Evolutionary conservation across 2,888 invertebrate species (phyloP).

Genomic region (Crepidodera aurea): DNA sequence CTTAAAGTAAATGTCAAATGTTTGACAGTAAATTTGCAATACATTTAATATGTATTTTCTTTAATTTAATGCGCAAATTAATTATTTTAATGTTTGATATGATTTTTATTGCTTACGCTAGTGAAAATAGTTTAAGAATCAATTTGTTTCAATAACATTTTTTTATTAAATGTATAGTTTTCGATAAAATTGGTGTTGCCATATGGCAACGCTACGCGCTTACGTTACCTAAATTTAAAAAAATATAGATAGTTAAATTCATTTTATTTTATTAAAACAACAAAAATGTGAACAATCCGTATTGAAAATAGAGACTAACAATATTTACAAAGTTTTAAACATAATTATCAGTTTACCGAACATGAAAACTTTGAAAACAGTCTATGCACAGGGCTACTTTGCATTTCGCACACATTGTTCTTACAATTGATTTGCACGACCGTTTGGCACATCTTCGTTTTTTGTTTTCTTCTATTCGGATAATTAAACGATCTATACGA

Average conservation of each 20-base stretch:
- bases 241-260: too few relatives aligned
- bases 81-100: not conserved
- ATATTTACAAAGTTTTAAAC: too few relatives aligned
- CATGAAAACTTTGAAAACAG: not conserved
- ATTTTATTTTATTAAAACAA: too few relatives aligned
- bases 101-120: not conserved
- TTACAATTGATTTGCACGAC: too few relatives aligned
- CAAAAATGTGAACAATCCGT: too few relatives aligned
- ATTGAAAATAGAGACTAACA: too few relatives aligned
- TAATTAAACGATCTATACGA: not conserved
- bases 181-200: not conserved
- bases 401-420: too few relatives aligned
- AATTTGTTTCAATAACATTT: not conserved
- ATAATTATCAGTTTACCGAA: not conserved
- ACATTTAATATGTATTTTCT: too few relatives aligned
- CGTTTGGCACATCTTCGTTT: too few relatives aligned
- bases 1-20: too few relatives aligned
- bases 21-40: too few relatives aligned
- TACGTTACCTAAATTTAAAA: not conserved
- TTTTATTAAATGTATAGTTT: not conserved
- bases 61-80: not conserved
- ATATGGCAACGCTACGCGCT: not conserved
- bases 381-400: not conserved
- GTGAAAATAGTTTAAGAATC: not conserved
- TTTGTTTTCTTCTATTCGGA: not conserved